Base-by-base conservation (phyloP, 2,888 invertebrate genomes). In the Tethea ocularis region DNA sequence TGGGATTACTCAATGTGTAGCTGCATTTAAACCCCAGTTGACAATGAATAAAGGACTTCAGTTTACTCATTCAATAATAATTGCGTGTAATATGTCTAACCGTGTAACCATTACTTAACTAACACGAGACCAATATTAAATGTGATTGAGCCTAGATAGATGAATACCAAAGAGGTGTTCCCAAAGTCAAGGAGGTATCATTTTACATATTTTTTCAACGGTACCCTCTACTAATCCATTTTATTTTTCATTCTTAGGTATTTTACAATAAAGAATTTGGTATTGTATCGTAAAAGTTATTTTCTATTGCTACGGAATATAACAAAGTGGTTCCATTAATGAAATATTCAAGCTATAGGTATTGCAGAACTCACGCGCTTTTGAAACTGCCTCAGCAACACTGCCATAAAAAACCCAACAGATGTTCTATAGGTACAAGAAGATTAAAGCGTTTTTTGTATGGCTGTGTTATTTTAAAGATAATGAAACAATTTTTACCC, bases 401-500 rank as follows among this genome's bases (percentile, higher is more conserved):
- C 11, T 36, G 36, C 36, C 13, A 11, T 13, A 38, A 38, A 15
- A 38, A 38, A n/a, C n/a, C n/a, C n/a, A n/a, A 17, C 41, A 17
- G 10, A 20, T 46, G n/a, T 10, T 20, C 10, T 46, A 20, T 41
- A 41, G n/a, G 11, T 56, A 56, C 23, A 60, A 54, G 17, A 53
- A 57, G 36, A 52, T 46, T 53, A n/a, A 6, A 13, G 3, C 4
- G 29, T 26, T 29, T 53, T 52, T 29, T 66, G 68, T 67, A 63
- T 55, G 24, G 52, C 55, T 54, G 38, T 61, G 57, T 67, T 59
- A 60, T 61, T 62, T 62, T 51, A 57, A 60, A 58, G 22, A 51
- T 62, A 64, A 66, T 69, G 74, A 67, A 63, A 68, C 67, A 66
- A 68, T 67, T 67, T 73, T 64, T 71, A 3, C 46, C 46, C 46